A percentile compares a stretch with the other conserved stretches of the same genome.
These are phyloP conservation scores for Lycophotia porphyrea DNA, from an alignment of 2,888 invertebrate species.

Conservation along the genomic window DNA sequence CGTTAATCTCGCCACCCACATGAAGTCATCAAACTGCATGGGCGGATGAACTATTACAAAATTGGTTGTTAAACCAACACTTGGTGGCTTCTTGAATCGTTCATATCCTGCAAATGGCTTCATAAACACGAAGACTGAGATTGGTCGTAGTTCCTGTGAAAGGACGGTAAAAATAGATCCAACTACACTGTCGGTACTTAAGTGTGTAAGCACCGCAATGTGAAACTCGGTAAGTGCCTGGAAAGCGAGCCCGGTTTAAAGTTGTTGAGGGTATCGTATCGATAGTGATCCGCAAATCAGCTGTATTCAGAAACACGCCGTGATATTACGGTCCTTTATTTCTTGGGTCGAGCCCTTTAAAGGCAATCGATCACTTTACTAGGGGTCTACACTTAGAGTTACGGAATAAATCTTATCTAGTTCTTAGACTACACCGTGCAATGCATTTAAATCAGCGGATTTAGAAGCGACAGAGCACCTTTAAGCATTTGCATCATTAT, in stretches of 20 bases:
- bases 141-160: constrained; percentile 33
- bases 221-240: constrained; percentile 61
- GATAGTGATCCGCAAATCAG: constrained; percentile 41
- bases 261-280: constrained; percentile 51
- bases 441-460: constrained; percentile 52
- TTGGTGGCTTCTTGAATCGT: constrained; percentile 41
- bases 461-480: constrained; percentile 25
- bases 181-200: constrained; percentile 11
- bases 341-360: constrained; percentile 20
- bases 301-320: constrained; percentile 51
- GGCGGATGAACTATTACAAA: constrained; percentile 60
- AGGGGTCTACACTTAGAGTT: constrained; percentile 18
- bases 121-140: constrained; percentile 47
- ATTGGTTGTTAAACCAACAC: constrained; percentile 52
- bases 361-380: constrained; percentile 44
- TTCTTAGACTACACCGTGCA: constrained; percentile 31
- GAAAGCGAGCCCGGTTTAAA: constrained; percentile 52
- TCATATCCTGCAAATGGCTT: constrained; percentile 45
- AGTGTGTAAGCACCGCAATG: constrained; percentile 49
- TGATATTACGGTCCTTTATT: constrained; percentile 49
- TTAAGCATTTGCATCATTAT: constrained; percentile 38
- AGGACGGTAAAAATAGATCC: constrained; percentile 46
- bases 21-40: constrained; percentile 57
- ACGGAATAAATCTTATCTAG: constrained; percentile 33
- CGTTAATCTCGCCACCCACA: constrained; percentile 49